phyloP scores from a whole-genome alignment of 2,113 vertebrate genomes.

The Bubalus kerabau region DNA sequence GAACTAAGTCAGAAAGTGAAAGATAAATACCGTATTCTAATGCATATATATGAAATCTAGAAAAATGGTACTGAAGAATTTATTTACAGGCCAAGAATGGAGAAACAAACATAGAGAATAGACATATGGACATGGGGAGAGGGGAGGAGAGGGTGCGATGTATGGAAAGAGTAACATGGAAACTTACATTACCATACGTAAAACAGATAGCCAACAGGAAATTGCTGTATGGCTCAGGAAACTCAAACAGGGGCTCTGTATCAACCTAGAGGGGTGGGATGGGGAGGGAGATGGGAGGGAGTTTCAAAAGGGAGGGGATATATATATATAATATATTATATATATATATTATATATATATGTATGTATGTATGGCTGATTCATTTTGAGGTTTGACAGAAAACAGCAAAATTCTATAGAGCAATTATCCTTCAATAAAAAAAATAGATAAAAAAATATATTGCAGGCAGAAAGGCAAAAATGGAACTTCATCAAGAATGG shows the following conservation, averaged over 20 bases:
- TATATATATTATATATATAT: too few species aligned
- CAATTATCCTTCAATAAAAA: not conserved
- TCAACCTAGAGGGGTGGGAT: not conserved
- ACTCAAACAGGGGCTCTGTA: not conserved
- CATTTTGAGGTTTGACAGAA: not conserved
- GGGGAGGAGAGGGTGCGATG: not conserved
- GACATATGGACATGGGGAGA: not conserved
- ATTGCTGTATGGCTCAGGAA: not conserved
- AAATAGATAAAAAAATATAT: not conserved
- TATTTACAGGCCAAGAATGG: not conserved
- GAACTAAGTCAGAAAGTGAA: not conserved
- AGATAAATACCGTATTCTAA: not conserved
- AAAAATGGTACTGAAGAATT: not conserved
- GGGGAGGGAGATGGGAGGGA: not conserved
- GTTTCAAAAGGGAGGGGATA: not conserved
- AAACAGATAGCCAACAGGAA: not conserved
- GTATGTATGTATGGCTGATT: not conserved
- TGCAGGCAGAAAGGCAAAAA: not conserved
- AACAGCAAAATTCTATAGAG: not conserved
- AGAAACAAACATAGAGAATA: not conserved
- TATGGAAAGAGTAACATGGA: not conserved
- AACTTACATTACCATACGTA: not conserved
- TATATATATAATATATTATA: not conserved
- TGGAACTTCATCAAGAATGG: accelerated
- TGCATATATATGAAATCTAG: not conserved